phyloP scores from a whole-genome alignment of 2,113 vertebrate genomes.

The Hipposideros armiger region DNA sequence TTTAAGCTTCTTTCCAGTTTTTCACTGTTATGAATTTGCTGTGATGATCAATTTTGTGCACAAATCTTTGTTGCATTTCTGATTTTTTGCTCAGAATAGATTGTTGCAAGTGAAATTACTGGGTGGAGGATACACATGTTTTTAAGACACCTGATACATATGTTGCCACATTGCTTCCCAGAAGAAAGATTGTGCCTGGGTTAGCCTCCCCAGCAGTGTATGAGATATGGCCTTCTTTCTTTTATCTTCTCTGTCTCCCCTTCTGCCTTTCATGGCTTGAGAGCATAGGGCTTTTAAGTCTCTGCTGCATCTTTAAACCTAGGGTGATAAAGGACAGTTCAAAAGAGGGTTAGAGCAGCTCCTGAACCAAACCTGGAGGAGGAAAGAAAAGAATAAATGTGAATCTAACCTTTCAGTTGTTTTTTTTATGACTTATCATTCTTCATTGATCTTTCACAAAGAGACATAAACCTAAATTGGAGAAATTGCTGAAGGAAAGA shows the following conservation, averaged over 20 bases:
- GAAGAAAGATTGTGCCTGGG: background rate
- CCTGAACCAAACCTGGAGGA: background rate
- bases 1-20: background rate
- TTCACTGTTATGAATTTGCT: slow-evolving; percentile 4
- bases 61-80: slow-evolving; percentile 31
- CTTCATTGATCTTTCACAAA: background rate
- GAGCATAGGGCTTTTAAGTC: background rate
- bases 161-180: slow-evolving; percentile 22
- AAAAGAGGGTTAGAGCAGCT: background rate
- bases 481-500: slow-evolving; percentile 22
- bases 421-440: background rate
- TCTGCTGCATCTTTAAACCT: background rate
- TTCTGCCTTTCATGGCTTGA: background rate
- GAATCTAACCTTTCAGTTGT: background rate
- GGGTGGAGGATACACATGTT: background rate
- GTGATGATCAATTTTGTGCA: background rate
- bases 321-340: background rate
- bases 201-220: background rate
- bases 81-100: slow-evolving; percentile 27
- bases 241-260: background rate
- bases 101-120: slow-evolving; percentile 26
- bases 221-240: background rate
- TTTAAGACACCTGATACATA: background rate
- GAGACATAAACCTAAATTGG: background rate
- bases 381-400: background rate